These are phyloP conservation scores for Saxicola maurus DNA, from an alignment of 2,797 vertebrate genomes.

Conservation along the genomic window DNA sequence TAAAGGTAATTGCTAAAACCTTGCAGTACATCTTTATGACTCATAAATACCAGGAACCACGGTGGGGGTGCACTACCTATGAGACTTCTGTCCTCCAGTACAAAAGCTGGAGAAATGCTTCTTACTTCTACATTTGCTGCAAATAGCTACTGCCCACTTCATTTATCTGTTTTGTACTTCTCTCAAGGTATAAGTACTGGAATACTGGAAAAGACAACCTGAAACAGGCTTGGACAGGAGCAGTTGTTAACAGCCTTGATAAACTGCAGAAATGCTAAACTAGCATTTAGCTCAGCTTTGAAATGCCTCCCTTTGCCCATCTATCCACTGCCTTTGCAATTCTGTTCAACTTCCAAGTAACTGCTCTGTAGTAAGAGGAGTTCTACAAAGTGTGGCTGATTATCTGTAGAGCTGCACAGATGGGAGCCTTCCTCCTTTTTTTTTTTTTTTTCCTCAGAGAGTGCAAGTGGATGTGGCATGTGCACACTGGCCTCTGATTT, in stretches of 20 bases:
- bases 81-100: background rate
- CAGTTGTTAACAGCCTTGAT: background rate
- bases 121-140: background rate
- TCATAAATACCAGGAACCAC: background rate
- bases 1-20: background rate
- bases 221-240: background rate
- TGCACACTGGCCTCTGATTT: background rate
- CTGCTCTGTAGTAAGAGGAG: background rate
- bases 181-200: background rate
- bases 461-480: background rate
- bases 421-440: background rate
- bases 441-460: background rate
- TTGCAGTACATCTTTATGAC: background rate
- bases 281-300: background rate
- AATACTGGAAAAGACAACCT: background rate
- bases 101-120: background rate
- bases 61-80: background rate
- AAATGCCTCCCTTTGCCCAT: background rate
- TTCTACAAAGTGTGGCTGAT: background rate
- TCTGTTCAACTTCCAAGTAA: background rate
- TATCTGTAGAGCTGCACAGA: background rate
- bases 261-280: background rate
- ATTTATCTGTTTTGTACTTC: background rate
- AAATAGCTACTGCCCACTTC: background rate
- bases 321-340: background rate